A percentile compares a stretch with the other conserved stretches of the same genome.
Evolutionary conservation across 2,113 vertebrate species (phyloP).

Genomic region (Ahaetulla prasina): DNA sequence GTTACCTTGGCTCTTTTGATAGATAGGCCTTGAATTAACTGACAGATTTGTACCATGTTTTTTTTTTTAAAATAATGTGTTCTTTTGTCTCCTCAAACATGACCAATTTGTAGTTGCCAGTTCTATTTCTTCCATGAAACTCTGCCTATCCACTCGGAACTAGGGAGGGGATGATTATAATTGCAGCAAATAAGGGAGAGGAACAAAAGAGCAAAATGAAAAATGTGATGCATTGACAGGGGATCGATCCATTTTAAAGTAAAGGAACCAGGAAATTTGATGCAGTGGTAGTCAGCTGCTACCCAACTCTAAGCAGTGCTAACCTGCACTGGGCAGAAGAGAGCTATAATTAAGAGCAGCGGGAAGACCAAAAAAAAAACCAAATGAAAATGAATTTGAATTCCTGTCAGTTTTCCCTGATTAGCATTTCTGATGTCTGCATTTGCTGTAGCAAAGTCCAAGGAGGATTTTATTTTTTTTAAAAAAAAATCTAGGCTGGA

Average conservation of each 20-base stretch:
- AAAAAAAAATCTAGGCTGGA: slow-evolving; percentile 25
- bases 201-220: slow-evolving; percentile 61
- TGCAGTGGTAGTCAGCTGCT: slow-evolving; percentile 41
- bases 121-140: slow-evolving; percentile 58
- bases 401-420: slow-evolving; percentile 58
- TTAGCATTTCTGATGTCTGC: slow-evolving; percentile 66
- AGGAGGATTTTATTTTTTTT: slow-evolving; percentile 32
- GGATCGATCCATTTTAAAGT: slow-evolving; percentile 62
- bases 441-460: slow-evolving; percentile 58
- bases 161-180: slow-evolving; percentile 43
- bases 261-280: slow-evolving; percentile 57
- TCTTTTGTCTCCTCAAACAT: slow-evolving; percentile 48
- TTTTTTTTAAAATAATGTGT: not conserved
- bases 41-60: slow-evolving; percentile 39
- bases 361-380: slow-evolving; percentile 1
- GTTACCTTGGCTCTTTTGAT: slow-evolving; percentile 64
- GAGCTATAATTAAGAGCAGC: slow-evolving; percentile 64
- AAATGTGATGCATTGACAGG: slow-evolving; percentile 59
- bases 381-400: slow-evolving; percentile 66
- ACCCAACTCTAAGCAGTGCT: slow-evolving; percentile 51
- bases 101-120: slow-evolving; percentile 47
- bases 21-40: slow-evolving; percentile 55
- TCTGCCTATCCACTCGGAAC: slow-evolving; percentile 55
- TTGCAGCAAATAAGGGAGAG: slow-evolving; percentile 48
- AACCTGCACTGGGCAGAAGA: slow-evolving; percentile 61